phyloP scores from a whole-genome alignment of 2,113 vertebrate species.

The Corydoras maculifer region DNA sequence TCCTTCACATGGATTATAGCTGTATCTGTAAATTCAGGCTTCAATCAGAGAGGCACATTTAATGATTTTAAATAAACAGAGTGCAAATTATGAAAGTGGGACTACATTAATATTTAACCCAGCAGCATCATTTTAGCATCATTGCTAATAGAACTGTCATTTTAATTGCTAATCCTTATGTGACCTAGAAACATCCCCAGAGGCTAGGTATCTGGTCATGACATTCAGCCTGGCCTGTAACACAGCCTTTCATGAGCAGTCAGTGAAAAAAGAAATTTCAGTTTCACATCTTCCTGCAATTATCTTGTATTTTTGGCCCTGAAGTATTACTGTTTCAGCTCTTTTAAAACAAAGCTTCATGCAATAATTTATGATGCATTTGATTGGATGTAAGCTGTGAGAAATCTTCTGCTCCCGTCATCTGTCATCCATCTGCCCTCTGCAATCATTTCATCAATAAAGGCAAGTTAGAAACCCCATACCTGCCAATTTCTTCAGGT shows the following conservation, averaged over 20 bases:
- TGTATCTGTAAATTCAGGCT: too few species aligned
- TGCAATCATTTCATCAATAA: not conserved
- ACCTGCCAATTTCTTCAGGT: not conserved
- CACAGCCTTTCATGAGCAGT: not conserved
- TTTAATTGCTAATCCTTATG: slow-evolving; percentile 2
- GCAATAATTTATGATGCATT: not conserved
- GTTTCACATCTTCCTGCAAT: not conserved
- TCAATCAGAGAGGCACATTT: too few species aligned
- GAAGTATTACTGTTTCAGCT: not conserved
- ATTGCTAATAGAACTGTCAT: too few species aligned
- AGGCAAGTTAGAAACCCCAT: not conserved
- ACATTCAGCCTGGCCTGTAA: not conserved
- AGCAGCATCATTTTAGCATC: too few species aligned
- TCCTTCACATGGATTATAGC: too few species aligned
- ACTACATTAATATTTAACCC: too few species aligned
- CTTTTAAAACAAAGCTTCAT: not conserved
- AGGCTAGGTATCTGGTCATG: not conserved
- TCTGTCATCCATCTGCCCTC: not conserved
- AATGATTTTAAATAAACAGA: too few species aligned
- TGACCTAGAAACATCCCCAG: not conserved
- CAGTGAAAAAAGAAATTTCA: not conserved
- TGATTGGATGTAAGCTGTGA: slow-evolving; percentile 2
- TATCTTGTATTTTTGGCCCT: not conserved
- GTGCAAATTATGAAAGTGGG: too few species aligned
- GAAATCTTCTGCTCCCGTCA: not conserved